phyloP scores from a whole-genome alignment of 2,797 vertebrate species.

The Lophotriccus pileatus region DNA sequence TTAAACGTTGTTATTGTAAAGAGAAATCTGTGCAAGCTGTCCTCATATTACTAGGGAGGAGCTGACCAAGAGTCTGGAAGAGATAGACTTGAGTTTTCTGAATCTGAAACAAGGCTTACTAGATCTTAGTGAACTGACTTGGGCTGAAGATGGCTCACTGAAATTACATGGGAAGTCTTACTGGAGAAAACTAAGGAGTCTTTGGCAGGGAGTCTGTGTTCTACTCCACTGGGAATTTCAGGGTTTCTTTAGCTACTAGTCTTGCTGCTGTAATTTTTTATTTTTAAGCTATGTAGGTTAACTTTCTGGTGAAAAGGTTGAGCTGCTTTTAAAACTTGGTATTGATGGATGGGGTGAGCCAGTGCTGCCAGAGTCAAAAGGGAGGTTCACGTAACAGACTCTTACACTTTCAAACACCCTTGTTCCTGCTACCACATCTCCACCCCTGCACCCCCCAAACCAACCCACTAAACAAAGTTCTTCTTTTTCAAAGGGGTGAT shows the following conservation, averaged over 20 bases:
- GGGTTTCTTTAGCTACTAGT: not conserved
- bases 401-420: not conserved
- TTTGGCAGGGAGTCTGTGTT: not conserved
- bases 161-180: not conserved
- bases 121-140: not conserved
- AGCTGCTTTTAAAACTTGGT: not conserved
- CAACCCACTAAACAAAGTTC: not conserved
- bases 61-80: not conserved
- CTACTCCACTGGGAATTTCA: not conserved
- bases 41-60: not conserved
- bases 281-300: not conserved
- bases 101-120: not conserved
- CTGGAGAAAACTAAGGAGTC: not conserved
- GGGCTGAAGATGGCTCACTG: not conserved
- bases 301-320: not conserved
- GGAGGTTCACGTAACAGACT: not conserved
- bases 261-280: not conserved
- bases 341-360: not conserved
- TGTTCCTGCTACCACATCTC: not conserved
- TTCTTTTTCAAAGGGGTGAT: constrained; percentile 87
- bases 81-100: not conserved
- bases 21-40: not conserved
- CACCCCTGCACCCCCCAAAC: not conserved
- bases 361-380: not conserved
- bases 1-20: not conserved